Conservation (phyloP, 2,113 vertebrate species). For the Stomatorhinus ivindoensis region DNA sequence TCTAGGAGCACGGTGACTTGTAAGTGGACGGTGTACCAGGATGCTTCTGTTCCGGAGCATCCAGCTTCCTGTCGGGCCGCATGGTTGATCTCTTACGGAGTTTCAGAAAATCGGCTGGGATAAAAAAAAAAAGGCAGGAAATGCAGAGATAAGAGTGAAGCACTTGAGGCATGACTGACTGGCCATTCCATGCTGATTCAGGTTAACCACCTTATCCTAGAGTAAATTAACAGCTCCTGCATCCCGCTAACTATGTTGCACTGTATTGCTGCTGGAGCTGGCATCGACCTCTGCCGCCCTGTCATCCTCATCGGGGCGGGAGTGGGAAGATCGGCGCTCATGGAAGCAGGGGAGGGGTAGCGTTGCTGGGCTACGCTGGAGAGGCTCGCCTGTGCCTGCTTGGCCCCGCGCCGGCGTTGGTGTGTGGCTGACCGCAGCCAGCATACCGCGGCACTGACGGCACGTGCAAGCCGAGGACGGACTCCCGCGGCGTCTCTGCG, state of each 20-base stretch:
- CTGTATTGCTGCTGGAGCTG: not conserved
- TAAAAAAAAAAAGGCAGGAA: not conserved
- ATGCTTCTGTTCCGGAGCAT: not conserved
- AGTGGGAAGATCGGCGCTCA: not conserved
- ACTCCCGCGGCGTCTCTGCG: not conserved
- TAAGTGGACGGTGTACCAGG: not conserved
- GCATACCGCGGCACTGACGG: not conserved
- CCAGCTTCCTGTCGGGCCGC: not conserved
- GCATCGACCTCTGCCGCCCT: not conserved
- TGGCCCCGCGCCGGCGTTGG: not conserved
- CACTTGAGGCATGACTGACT: not conserved
- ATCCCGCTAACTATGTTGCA: not conserved
- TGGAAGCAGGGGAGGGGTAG: not conserved
- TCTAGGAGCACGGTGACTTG: not conserved
- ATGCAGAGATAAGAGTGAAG: not conserved
- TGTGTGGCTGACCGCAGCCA: not conserved
- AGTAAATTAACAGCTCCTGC: not conserved
- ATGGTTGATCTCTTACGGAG: not conserved
- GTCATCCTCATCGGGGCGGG: not conserved
- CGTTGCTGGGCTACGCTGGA: not conserved
- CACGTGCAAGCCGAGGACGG: not conserved
- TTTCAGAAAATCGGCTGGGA: not conserved
- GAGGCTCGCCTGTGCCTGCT: not conserved
- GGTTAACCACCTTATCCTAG: not conserved
- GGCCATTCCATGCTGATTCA: not conserved